phyloP scores from a whole-genome alignment of 2,797 vertebrate genomes.

The Botia almorhae region DNA sequence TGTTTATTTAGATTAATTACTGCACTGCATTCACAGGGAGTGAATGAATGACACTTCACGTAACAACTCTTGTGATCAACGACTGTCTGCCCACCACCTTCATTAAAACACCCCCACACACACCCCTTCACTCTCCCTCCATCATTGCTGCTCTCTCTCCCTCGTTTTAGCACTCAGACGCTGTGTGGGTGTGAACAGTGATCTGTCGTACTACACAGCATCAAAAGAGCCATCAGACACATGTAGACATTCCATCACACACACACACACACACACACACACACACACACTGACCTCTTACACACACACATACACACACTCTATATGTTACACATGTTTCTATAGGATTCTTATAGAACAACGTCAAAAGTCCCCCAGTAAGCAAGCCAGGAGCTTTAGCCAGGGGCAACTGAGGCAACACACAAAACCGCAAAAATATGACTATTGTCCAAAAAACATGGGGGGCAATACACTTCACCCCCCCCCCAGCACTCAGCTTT shows the following conservation, averaged over 20 bases:
- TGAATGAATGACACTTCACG: slow-evolving; percentile 76
- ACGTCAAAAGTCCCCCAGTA: too few species aligned
- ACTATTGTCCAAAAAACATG: not conserved
- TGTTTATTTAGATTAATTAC: slow-evolving; percentile 81
- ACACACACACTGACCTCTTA: slow-evolving; percentile 41
- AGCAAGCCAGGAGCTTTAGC: too few species aligned
- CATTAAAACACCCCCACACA: slow-evolving; percentile 61
- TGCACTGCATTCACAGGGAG: slow-evolving; percentile 65
- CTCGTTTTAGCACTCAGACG: slow-evolving; percentile 51
- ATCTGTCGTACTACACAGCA: slow-evolving; percentile 64
- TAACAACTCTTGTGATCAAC: slow-evolving; percentile 66
- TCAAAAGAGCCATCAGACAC: slow-evolving; percentile 76
- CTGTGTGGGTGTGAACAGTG: slow-evolving; percentile 60
- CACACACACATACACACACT: too few species aligned
- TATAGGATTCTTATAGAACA: not conserved
- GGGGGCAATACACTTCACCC: not conserved
- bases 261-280: not conserved
- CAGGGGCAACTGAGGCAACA: not conserved
- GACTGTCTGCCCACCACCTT: slow-evolving; percentile 62
- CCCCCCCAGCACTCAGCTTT: not conserved
- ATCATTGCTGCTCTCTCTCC: slow-evolving; percentile 41
- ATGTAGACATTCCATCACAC: slow-evolving; percentile 65
- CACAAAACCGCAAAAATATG: not conserved
- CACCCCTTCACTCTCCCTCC: slow-evolving; percentile 41
- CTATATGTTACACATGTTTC: too few species aligned